Evolutionary conservation across 2,888 invertebrate species (phyloP).

Genomic region (Morpho helenor): DNA sequence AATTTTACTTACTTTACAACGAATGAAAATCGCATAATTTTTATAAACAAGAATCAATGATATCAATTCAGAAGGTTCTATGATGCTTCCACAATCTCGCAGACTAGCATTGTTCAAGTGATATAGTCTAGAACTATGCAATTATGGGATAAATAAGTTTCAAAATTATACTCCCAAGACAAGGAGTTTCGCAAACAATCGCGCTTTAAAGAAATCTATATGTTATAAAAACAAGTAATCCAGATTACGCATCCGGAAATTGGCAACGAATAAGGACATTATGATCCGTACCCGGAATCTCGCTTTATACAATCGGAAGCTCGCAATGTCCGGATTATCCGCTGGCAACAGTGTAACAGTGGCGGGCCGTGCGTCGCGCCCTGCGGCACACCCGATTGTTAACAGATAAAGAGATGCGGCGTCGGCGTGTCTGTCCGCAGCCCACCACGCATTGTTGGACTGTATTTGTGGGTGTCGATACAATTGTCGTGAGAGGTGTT

Average conservation of each 20-base stretch:
- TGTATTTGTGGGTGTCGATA: constrained; percentile 44
- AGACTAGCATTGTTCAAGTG: too few relatives aligned
- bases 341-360: constrained; percentile 9
- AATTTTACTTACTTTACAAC: too few relatives aligned
- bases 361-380: constrained; percentile 25
- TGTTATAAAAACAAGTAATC: not conserved
- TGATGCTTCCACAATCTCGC: too few relatives aligned
- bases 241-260: constrained; percentile 6
- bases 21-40: too few relatives aligned
- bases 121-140: too few relatives aligned
- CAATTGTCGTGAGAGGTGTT: constrained; percentile 31
- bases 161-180: too few relatives aligned
- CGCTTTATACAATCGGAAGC: constrained; percentile 24
- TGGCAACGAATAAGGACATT: not conserved
- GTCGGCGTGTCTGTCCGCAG: not conserved
- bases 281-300: constrained; percentile 20
- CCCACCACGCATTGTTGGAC: constrained; percentile 14
- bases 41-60: too few relatives aligned
- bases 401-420: constrained; percentile 7
- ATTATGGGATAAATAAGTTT: too few relatives aligned
- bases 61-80: too few relatives aligned
- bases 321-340: constrained; percentile 33
- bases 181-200: too few relatives aligned
- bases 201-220: too few relatives aligned
- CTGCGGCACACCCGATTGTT: not conserved